Conservation (phyloP, 2,888 invertebrate species). For the Adineta ricciae region DNA sequence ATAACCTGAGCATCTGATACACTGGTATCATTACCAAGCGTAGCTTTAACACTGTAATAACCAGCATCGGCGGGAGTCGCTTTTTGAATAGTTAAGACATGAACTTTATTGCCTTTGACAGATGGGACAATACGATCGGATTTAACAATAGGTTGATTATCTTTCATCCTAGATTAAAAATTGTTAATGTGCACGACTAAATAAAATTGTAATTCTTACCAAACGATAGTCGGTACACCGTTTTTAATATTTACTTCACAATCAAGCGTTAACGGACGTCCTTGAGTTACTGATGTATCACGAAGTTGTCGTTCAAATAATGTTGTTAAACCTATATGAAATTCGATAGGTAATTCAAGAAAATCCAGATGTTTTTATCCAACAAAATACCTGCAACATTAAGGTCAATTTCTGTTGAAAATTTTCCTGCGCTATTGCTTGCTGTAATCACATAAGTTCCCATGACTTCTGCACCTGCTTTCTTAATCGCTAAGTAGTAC, state of each 20-base stretch:
- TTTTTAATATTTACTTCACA: conserved; percentile 12
- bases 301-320: conserved; percentile 13
- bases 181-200: too few relatives aligned
- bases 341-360: too few relatives aligned
- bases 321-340: neutral
- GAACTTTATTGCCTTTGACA: conserved; percentile 17
- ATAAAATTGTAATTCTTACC: neutral
- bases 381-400: neutral
- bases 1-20: neutral
- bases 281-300: conserved; percentile 17
- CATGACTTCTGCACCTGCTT: neutral
- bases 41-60: conserved; percentile 29
- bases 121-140: neutral
- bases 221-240: neutral
- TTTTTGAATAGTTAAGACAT: conserved; percentile 27
- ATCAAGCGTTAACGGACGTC: neutral
- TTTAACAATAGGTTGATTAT: neutral
- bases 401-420: neutral
- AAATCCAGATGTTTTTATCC: neutral
- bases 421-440: neutral
- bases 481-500: conserved; percentile 4
- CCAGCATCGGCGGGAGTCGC: conserved; percentile 28
- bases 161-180: conserved; percentile 2
- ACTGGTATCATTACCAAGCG: neutral
- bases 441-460: neutral